phyloP scores from a whole-genome alignment of 2,797 vertebrate genomes.

The Sitta carolinensis region DNA sequence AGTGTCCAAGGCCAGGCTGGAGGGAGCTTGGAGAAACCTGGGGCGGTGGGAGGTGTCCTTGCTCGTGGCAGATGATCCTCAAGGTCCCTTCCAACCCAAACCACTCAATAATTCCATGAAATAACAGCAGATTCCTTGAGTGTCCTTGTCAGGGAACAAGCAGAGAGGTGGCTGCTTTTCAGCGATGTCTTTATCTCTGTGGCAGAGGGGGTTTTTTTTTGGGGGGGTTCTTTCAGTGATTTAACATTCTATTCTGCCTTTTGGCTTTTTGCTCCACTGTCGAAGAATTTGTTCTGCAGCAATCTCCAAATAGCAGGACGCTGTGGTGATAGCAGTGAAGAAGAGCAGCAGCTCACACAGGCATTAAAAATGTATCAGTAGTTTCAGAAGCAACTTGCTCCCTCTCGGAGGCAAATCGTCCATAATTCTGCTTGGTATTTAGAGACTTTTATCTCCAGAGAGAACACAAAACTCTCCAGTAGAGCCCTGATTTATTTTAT shows the following conservation, averaged over 20 bases:
- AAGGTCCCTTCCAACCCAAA: not conserved
- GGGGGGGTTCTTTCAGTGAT: not conserved
- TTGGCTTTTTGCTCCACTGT: slow-evolving; percentile 35
- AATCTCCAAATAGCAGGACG: slow-evolving; percentile 1
- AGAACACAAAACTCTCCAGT: slow-evolving; percentile 1
- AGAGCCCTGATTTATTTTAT: slow-evolving; percentile 21
- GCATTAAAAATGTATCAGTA: slow-evolving; percentile 44
- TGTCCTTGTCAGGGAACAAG: not conserved
- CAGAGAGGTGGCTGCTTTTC: not conserved
- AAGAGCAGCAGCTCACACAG: not conserved
- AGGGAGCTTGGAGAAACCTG: fast-evolving
- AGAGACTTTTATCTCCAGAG: slow-evolving; percentile 53
- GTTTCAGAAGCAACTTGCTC: slow-evolving; percentile 8
- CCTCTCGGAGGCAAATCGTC: slow-evolving; percentile 50
- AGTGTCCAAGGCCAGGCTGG: not conserved
- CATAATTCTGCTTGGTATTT: slow-evolving; percentile 59
- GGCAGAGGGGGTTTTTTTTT: not conserved
- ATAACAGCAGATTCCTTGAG: not conserved
- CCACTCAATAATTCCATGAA: not conserved
- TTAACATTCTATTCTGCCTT: slow-evolving; percentile 27
- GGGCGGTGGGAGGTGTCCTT: not conserved
- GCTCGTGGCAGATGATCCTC: too few species aligned
- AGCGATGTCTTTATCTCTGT: not conserved
- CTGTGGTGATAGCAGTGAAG: not conserved
- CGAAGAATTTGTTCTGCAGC: not conserved